Evolutionary conservation across 1,140 invertebrate species (phyloP).

Genomic region (Sitodiplosis mosellana): DNA sequence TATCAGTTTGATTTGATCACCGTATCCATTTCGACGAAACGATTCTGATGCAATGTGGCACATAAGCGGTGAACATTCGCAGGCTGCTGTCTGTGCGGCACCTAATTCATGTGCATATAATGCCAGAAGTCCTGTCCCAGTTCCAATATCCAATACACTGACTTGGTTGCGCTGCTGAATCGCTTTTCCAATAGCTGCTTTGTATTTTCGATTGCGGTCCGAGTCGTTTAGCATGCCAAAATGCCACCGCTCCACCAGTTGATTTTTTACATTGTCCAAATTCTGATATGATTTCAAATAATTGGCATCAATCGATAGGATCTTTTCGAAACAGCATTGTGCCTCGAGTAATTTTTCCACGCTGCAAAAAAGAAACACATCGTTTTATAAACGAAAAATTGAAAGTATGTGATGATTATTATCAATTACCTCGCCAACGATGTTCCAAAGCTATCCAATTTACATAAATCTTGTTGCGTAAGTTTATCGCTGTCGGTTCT

Average conservation of each 20-base stretch:
- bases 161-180: conserved; percentile 28
- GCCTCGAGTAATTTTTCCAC: conserved; percentile 7
- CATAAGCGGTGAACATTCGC: conserved; percentile 46
- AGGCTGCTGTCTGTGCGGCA: conserved; percentile 36
- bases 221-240: conserved; percentile 65
- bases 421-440: neutral
- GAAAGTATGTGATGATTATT: neutral
- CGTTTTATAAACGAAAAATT: neutral
- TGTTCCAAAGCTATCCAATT: neutral
- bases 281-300: conserved; percentile 23
- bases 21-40: conserved; percentile 30
- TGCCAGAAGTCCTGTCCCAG: conserved; percentile 50
- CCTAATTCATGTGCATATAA: conserved; percentile 37
- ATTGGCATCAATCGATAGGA: conserved; percentile 7
- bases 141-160: conserved; percentile 51
- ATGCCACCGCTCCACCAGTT: conserved; percentile 54
- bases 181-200: conserved; percentile 36
- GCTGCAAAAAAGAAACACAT: conserved; percentile 1
- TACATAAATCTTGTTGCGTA: neutral
- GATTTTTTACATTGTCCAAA: conserved; percentile 25
- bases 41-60: conserved; percentile 34
- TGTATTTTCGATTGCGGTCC: conserved; percentile 42
- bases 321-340: neutral
- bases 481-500: neutral
- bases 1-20: conserved; percentile 23